Evolutionary conservation across 1,140 invertebrate species (phyloP).

Genomic region (Brachionus koreanus): DNA sequence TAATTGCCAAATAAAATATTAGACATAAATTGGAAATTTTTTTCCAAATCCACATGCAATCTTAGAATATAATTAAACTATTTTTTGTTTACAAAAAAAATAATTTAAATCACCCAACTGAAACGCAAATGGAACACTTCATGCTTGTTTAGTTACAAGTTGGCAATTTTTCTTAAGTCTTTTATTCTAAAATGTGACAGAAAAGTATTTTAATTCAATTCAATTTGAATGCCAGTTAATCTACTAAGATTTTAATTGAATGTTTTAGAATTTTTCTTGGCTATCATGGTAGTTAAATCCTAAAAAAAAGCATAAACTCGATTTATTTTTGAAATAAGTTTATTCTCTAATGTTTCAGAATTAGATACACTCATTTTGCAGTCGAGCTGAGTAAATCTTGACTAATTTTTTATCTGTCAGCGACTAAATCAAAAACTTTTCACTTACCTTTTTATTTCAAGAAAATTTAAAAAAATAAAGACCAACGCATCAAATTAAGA

Average conservation of each 20-base stretch:
- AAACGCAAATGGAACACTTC: not conserved
- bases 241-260: not conserved
- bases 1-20: not conserved
- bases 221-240: not conserved
- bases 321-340: too few species aligned
- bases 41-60: not conserved
- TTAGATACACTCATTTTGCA: not conserved
- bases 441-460: not conserved
- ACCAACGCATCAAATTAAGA: not conserved
- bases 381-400: not conserved
- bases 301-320: too few species aligned
- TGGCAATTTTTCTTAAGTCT: not conserved
- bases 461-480: not conserved
- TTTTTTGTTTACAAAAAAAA: not conserved
- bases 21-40: not conserved
- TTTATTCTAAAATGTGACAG: not conserved
- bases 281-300: too few species aligned
- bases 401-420: not conserved
- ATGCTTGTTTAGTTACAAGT: not conserved
- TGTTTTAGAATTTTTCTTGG: too few species aligned
- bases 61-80: not conserved
- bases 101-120: not conserved
- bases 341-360: too few species aligned
- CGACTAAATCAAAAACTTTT: not conserved
- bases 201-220: not conserved